Evolutionary conservation across 2,888 invertebrate species (phyloP).

Genomic region (Marasmarcha lunaedactyla): DNA sequence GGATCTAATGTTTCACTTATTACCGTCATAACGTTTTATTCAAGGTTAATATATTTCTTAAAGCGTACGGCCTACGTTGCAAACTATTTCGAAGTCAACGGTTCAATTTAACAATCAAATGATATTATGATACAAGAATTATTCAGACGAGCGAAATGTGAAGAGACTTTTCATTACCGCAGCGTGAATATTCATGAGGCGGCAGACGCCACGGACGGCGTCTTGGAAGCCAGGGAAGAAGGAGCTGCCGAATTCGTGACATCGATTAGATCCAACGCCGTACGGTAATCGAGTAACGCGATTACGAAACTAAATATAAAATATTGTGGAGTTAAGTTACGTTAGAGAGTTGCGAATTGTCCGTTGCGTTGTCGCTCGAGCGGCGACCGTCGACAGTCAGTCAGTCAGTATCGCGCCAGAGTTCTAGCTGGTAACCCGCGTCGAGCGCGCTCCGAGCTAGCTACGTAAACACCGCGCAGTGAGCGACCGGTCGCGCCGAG

Average conservation of each 20-base stretch:
- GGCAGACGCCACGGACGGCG: too few relatives aligned
- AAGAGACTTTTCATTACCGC: slow-evolving; percentile 42
- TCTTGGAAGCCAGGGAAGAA: too few relatives aligned
- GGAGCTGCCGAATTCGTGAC: slow-evolving; percentile 56
- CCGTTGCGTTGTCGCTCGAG: slow-evolving; percentile 24
- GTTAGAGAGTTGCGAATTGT: slow-evolving; percentile 53
- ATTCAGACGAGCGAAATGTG: slow-evolving; percentile 33
- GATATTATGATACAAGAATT: slow-evolving; percentile 11
- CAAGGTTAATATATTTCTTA: slow-evolving; percentile 23
- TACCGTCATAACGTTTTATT: slow-evolving; percentile 19
- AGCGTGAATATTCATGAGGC: slow-evolving; percentile 46
- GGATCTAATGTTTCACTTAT: slow-evolving; percentile 20
- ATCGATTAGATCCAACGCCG: slow-evolving; percentile 50
- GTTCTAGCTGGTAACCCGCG: slow-evolving; percentile 5
- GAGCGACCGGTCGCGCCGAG: slow-evolving; percentile 1
- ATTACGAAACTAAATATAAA: slow-evolving; percentile 60
- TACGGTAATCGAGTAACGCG: slow-evolving; percentile 55
- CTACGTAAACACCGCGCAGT: slow-evolving; percentile 48
- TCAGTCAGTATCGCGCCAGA: slow-evolving; percentile 24
- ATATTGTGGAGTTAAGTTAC: slow-evolving; percentile 64
- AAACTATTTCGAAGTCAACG: slow-evolving; percentile 4
- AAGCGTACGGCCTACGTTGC: slow-evolving; percentile 14
- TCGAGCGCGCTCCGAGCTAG: slow-evolving; percentile 14
- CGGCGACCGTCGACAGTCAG: slow-evolving; percentile 11
- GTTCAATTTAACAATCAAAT: not conserved